Percentiles rank a stretch among this genome's conserved stretches.
Evolutionary conservation across 2,797 vertebrate genomes (phyloP).

Genomic region (Amblyraja radiata): DNA sequence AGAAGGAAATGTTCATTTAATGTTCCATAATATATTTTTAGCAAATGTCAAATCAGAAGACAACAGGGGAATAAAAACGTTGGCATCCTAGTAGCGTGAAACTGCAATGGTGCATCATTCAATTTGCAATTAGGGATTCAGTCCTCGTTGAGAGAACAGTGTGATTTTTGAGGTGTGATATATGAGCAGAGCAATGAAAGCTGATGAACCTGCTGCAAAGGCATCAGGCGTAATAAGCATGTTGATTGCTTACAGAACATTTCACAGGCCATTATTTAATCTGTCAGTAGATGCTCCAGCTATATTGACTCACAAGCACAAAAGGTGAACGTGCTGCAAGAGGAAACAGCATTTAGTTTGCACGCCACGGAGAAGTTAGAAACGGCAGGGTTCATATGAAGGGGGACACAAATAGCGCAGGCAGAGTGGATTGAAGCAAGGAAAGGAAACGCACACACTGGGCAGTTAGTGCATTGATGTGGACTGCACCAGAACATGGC

Average conservation of each 20-base stretch:
- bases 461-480: neutral
- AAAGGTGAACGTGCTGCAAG: neutral
- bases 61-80: neutral
- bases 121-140: slow-evolving; percentile 9
- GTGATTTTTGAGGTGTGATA: slow-evolving; percentile 22
- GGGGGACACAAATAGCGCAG: neutral
- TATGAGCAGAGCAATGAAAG: neutral
- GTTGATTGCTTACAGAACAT: slow-evolving; percentile 34
- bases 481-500: neutral
- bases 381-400: neutral
- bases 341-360: neutral
- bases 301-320: slow-evolving; percentile 2
- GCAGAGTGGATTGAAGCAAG: too few relatives aligned
- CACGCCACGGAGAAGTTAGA: neutral
- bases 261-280: slow-evolving; percentile 26
- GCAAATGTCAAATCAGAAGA: neutral
- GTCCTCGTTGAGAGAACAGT: neutral
- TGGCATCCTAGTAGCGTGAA: neutral
- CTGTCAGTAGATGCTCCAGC: slow-evolving; percentile 23
- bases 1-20: neutral
- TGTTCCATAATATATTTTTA: neutral
- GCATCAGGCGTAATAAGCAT: slow-evolving; percentile 24
- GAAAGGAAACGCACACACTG: neutral
- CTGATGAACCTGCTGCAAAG: slow-evolving; percentile 34
- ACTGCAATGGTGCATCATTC: neutral